These are phyloP conservation scores for Drosophila pseudoananassae DNA, from an alignment of 1,140 invertebrate species.

Conservation along the genomic window DNA sequence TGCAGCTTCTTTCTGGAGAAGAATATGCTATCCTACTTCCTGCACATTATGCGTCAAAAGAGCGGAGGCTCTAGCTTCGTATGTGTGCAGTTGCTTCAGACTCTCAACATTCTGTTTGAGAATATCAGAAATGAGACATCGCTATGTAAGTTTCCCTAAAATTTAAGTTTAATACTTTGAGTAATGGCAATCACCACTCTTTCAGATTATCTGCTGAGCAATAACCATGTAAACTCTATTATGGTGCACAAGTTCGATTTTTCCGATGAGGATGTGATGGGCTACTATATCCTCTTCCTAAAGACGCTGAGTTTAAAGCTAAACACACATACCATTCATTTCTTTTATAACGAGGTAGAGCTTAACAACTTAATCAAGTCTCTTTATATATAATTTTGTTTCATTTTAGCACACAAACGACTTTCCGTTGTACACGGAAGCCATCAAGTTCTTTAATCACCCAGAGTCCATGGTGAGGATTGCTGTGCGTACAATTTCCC, in stretches of 20 bases:
- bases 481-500: conserved; percentile 97
- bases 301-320: conserved; percentile 99
- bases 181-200: conserved; percentile 52
- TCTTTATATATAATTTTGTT: neutral
- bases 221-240: conserved; percentile 99
- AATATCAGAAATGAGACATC: conserved; percentile 99
- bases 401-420: conserved; percentile 97
- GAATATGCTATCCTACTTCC: conserved; percentile 99
- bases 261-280: conserved; percentile 99
- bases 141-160: conserved; percentile 92
- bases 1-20: conserved; percentile 99
- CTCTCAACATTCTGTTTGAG: conserved; percentile 99
- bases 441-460: conserved; percentile 99
- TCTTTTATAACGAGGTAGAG: conserved; percentile 97
- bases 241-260: conserved; percentile 99
- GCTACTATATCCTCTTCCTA: conserved; percentile 99
- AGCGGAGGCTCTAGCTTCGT: conserved; percentile 96
- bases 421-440: conserved; percentile 99
- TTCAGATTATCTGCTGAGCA: conserved; percentile 99
- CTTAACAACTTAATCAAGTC: neutral
- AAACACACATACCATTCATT: conserved; percentile 99
- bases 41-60: conserved; percentile 98
- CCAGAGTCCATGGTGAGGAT: conserved; percentile 99
- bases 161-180: neutral
- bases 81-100: conserved; percentile 98